These are phyloP conservation scores for Tipula confusa DNA, from an alignment of 2,888 invertebrate species.

Conservation along the genomic window DNA sequence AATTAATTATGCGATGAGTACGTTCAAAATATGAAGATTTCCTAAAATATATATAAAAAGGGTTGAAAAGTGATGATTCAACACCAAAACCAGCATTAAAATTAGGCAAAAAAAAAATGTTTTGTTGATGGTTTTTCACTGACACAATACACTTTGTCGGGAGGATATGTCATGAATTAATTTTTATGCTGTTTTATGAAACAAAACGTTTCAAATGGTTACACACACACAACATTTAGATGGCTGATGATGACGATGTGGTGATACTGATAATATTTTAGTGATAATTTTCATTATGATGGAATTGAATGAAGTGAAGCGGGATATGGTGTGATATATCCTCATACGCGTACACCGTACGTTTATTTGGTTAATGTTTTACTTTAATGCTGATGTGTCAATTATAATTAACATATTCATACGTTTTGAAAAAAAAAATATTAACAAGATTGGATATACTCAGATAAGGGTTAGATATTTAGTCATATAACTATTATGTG, in stretches of 20 bases:
- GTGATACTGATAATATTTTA: too few relatives aligned
- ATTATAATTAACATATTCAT: constrained; percentile 20
- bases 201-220: neutral
- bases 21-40: too few relatives aligned
- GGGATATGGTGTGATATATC: neutral
- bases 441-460: neutral
- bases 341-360: neutral
- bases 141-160: too few relatives aligned
- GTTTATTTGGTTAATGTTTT: neutral
- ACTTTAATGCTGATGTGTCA: neutral
- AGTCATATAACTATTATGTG: neutral
- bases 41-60: too few relatives aligned
- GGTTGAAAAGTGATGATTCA: too few relatives aligned
- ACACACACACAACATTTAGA: neutral
- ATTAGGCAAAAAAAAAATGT: too few relatives aligned
- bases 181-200: too few relatives aligned
- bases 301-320: neutral
- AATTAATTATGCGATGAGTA: too few relatives aligned
- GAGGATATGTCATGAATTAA: constrained; percentile 25
- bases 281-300: neutral
- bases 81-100: too few relatives aligned
- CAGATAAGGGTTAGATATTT: neutral
- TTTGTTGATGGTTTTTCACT: too few relatives aligned
- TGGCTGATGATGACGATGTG: neutral
- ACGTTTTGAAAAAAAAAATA: neutral